A percentile compares a stretch with the other conserved stretches of the same genome.
These are phyloP conservation scores for Coenobita brevimanus DNA, from an alignment of 1,140 invertebrate species.

Conservation along the genomic window DNA sequence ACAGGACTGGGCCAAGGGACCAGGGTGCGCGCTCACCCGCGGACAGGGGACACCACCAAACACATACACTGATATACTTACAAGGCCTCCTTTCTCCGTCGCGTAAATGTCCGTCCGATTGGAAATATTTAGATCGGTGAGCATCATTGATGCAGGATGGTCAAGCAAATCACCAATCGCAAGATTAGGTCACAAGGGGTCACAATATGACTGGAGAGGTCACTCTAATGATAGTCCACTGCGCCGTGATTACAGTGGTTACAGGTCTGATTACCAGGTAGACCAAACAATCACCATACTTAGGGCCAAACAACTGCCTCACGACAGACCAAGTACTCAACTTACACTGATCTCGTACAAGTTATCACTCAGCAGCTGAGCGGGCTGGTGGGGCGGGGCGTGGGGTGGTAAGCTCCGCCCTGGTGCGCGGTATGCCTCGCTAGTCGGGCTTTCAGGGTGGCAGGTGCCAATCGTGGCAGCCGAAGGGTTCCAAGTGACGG, in stretches of 20 bases:
- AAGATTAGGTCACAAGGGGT: constrained; percentile 68
- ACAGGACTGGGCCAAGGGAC: constrained; percentile 4
- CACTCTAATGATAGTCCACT: constrained; percentile 69
- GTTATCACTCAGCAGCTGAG: constrained; percentile 67
- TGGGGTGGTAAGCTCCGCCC: constrained; percentile 40
- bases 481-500: constrained; percentile 12
- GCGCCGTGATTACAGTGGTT: constrained; percentile 67
- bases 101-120: constrained; percentile 67
- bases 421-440: constrained; percentile 32
- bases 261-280: constrained; percentile 69
- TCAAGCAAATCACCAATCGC: constrained; percentile 67
- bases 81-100: constrained; percentile 63
- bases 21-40: constrained; percentile 9
- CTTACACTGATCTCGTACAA: constrained; percentile 68
- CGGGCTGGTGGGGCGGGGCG: constrained; percentile 56
- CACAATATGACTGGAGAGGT: constrained; percentile 68
- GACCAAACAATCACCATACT: constrained; percentile 69
- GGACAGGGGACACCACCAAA: constrained; percentile 24
- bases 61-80: constrained; percentile 55
- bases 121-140: constrained; percentile 67
- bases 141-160: constrained; percentile 68
- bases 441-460: constrained; percentile 22
- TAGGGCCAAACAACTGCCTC: constrained; percentile 68
- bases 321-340: constrained; percentile 69
- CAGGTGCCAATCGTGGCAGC: constrained; percentile 60